These are phyloP conservation scores for Mobula hypostoma DNA, from an alignment of 2,113 vertebrate genomes.

Conservation along the genomic window DNA sequence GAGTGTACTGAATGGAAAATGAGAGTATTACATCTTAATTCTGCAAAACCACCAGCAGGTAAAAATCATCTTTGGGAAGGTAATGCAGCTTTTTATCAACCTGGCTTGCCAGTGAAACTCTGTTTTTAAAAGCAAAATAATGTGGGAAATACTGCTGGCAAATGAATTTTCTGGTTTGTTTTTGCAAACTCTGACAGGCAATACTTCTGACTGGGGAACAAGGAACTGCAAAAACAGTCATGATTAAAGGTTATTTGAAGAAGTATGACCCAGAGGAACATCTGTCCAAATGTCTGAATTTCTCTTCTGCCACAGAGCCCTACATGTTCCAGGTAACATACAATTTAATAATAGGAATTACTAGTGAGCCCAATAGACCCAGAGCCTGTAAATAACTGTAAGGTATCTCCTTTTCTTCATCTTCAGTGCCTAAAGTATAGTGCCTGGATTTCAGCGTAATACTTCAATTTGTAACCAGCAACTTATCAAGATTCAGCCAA, in stretches of 20 bases:
- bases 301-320: conserved; percentile 68
- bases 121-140: too few species aligned
- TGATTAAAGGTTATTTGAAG: conserved; percentile 65
- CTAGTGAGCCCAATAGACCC: not conserved
- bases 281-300: conserved; percentile 62
- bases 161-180: too few species aligned
- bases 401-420: not conserved
- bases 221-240: conserved; percentile 67
- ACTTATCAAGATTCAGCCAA: not conserved
- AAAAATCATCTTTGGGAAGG: too few species aligned
- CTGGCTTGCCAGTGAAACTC: too few species aligned
- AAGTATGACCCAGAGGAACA: conserved; percentile 63
- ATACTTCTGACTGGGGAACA: conserved; percentile 68
- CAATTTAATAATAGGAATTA: not conserved
- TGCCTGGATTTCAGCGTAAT: not conserved
- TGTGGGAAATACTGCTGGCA: too few species aligned
- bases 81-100: too few species aligned
- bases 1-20: too few species aligned
- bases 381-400: not conserved
- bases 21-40: too few species aligned
- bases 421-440: not conserved
- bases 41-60: too few species aligned
- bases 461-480: not conserved
- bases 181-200: conserved; percentile 48
- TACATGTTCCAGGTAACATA: conserved; percentile 67